Percentiles rank a stretch among this genome's conserved stretches.
Conservation (phyloP, 2,113 vertebrate species). For the Apteryx owenii region DNA sequence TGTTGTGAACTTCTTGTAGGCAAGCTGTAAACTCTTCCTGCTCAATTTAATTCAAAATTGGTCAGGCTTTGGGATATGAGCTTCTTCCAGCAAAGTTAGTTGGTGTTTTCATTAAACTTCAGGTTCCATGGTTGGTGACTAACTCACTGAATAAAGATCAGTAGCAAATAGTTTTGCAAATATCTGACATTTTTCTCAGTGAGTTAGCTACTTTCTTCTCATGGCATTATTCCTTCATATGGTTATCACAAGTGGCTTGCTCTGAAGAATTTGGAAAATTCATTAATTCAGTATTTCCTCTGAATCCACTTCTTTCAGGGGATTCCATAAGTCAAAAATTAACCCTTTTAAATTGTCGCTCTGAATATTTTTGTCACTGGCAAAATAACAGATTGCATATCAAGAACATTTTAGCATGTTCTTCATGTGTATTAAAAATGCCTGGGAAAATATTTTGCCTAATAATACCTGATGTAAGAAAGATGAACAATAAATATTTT, state of each 20-base stretch:
- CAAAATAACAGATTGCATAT: background rate
- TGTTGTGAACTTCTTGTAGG: background rate
- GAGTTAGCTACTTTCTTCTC: background rate
- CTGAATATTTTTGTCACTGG: background rate
- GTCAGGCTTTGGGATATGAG: background rate
- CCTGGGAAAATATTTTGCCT: background rate
- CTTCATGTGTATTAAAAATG: background rate
- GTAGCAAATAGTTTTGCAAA: background rate
- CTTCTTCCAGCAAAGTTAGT: background rate
- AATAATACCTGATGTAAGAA: background rate
- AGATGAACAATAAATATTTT: background rate
- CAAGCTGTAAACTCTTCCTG: background rate
- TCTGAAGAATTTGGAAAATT: background rate
- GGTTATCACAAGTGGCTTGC: too few species aligned
- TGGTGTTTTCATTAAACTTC: background rate
- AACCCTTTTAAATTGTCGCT: background rate
- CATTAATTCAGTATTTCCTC: background rate
- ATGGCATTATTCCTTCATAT: background rate
- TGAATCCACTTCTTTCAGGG: background rate
- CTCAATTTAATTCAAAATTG: background rate
- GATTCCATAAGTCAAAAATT: background rate
- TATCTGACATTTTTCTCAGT: background rate
- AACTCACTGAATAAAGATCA: too few species aligned
- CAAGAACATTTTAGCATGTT: background rate
- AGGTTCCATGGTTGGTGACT: background rate